Evolutionary conservation across 1,140 invertebrate genomes (phyloP).

Genomic region (Holotrichia oblita): DNA sequence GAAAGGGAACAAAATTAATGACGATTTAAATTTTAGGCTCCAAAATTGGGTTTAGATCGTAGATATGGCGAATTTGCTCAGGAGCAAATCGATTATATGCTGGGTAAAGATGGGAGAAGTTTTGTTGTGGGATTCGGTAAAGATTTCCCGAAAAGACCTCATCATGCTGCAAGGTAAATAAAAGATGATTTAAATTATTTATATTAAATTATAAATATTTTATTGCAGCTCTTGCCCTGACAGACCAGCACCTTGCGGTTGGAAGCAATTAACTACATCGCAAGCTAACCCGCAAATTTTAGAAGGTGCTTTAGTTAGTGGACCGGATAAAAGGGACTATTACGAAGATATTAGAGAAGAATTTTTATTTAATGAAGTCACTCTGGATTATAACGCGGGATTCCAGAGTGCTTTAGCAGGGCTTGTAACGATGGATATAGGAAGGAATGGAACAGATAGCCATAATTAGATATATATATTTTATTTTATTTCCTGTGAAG

Average conservation of each 20-base stretch:
- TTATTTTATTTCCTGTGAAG: neutral
- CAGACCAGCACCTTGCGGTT: constrained; percentile 64
- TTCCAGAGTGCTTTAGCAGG: constrained; percentile 66
- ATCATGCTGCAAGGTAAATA: constrained; percentile 65
- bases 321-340: constrained; percentile 65
- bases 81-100: constrained; percentile 71
- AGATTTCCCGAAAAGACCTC: constrained; percentile 66
- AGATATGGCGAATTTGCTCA: constrained; percentile 68
- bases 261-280: constrained; percentile 62
- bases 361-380: constrained; percentile 68
- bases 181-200: neutral
- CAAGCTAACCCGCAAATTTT: constrained; percentile 66
- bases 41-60: constrained; percentile 59
- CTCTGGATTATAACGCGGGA: constrained; percentile 69
- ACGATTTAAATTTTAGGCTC: constrained; percentile 57
- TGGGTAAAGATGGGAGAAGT: constrained; percentile 69
- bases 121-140: constrained; percentile 72
- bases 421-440: constrained; percentile 53
- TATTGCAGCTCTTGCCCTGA: constrained; percentile 65
- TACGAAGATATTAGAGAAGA: constrained; percentile 66
- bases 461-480: neutral
- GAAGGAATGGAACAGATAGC: constrained; percentile 43
- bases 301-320: constrained; percentile 68
- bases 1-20: neutral
- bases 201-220: neutral